Base-by-base conservation (phyloP, 2,797 vertebrate genomes). In the Danio albolineatus region DNA sequence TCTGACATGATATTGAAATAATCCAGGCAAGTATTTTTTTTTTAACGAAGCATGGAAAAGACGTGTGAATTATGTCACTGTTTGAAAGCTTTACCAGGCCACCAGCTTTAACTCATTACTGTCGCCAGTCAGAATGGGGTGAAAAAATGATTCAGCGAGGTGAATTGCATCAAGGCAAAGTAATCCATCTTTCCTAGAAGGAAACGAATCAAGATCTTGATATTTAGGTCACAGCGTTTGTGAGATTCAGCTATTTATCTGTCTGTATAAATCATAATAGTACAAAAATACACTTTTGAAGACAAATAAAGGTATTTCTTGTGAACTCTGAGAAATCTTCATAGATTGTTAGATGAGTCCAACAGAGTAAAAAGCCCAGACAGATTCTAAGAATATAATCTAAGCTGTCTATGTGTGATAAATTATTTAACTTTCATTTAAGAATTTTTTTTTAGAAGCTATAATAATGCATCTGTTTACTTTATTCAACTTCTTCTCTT, bases 71-170 rank as follows among this genome's bases (percentile, higher is more conserved):
- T 61, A 53, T 61, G 76, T 51, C 36, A 71, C 14, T 4, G 54
- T 78, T 71, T 71, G 56, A 71, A 59, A 78, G 28, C n/a, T 46
- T 78, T 49, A 78, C 64, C 43, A 78, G 57, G 21, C 56, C 19
- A 78, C 51, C 76, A 78, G 44, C 66, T 78, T 70, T 53, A 62
- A 70, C 66, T 76, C 28, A 72, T 77, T 82, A 76, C 28, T 21
- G 44, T 69, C 64, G 10, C 46, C 49, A 19, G 56, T n/a, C 43
- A 48, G 16, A 79, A 79, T 28, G 41, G 44, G 21, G 2, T 7
- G 48, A n/a, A 44, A 51, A 75, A 64, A 76, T 5, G 10, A 60
- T 44, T 36, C 14, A 36, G 57, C 51, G 43, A 73, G 64, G 64
- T 48, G 51, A 71, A 71, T 56, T 43, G 43, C 9, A 14, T 41